These are phyloP conservation scores for Piscicola geometra DNA, from an alignment of 2,888 invertebrate genomes.

Conservation along the genomic window DNA sequence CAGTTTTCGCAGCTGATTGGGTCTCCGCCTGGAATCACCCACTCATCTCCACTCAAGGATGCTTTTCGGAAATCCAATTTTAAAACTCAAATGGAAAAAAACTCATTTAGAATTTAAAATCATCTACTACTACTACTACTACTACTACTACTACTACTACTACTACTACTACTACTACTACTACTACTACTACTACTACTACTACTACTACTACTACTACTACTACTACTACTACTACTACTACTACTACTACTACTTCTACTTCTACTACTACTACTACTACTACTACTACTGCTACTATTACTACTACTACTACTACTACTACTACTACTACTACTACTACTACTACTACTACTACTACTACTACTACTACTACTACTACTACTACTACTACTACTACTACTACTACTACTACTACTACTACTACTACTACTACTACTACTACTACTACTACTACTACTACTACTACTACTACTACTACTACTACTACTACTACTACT, in stretches of 20 bases:
- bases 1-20: too few species aligned
- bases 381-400: slow-evolving; percentile 3
- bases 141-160: slow-evolving; percentile 30
- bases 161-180: slow-evolving; percentile 30
- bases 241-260: slow-evolving; percentile 1
- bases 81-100: too few species aligned
- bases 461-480: slow-evolving; percentile 23
- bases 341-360: not conserved
- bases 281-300: slow-evolving; percentile 4
- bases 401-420: slow-evolving; percentile 2
- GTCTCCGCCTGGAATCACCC: too few species aligned
- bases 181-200: slow-evolving; percentile 30
- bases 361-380: slow-evolving; percentile 3
- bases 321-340: slow-evolving; percentile 10
- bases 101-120: not conserved
- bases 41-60: too few species aligned
- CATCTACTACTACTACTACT: slow-evolving; percentile 27
- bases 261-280: not conserved
- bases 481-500: slow-evolving; percentile 19
- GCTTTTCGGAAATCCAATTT: too few species aligned
- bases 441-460: slow-evolving; percentile 26
- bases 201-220: slow-evolving; percentile 30
- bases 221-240: slow-evolving; percentile 27
- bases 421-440: slow-evolving; percentile 9
- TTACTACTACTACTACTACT: not conserved